These are phyloP conservation scores for Parotocinclus haroldoi DNA, from an alignment of 2,797 vertebrate genomes.

Conservation along the genomic window DNA sequence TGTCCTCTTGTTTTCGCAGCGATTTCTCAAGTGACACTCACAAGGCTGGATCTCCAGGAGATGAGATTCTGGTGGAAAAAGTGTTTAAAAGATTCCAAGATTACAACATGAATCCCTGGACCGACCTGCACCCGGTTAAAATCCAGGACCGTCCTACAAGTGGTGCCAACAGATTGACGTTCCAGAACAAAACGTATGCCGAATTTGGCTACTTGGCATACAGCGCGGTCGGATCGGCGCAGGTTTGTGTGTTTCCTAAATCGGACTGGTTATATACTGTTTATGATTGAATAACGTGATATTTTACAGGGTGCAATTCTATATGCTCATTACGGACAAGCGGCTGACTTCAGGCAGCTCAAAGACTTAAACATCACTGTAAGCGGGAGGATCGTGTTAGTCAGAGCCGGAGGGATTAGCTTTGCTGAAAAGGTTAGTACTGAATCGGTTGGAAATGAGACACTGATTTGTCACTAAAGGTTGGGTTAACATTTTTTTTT, in stretches of 20 bases:
- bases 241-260: conserved; percentile 61
- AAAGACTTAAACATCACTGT: conserved; percentile 40
- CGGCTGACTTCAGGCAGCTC: conserved; percentile 70
- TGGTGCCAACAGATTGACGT: conserved; percentile 63
- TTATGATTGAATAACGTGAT: neutral
- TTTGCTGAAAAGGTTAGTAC: conserved; percentile 88
- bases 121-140: conserved; percentile 80
- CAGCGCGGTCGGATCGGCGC: conserved; percentile 61
- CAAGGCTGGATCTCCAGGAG: conserved; percentile 76
- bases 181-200: conserved; percentile 19
- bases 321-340: conserved; percentile 77
- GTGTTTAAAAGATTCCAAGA: conserved; percentile 64
- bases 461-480: neutral
- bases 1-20: conserved; percentile 57
- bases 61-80: conserved; percentile 61
- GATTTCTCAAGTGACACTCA: conserved; percentile 59
- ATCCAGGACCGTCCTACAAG: conserved; percentile 66
- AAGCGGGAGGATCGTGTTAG: conserved; percentile 72
- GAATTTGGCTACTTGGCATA: conserved; percentile 79
- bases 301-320: conserved; percentile 74
- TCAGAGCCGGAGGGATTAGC: conserved; percentile 80
- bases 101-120: conserved; percentile 74
- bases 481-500: neutral
- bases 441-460: neutral
- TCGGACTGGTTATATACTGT: no score